Evolutionary conservation across 2,113 vertebrate genomes (phyloP), one percentile per base, ranked within the genome.

Genomic region (Oryctolagus cuniculus): DNA sequence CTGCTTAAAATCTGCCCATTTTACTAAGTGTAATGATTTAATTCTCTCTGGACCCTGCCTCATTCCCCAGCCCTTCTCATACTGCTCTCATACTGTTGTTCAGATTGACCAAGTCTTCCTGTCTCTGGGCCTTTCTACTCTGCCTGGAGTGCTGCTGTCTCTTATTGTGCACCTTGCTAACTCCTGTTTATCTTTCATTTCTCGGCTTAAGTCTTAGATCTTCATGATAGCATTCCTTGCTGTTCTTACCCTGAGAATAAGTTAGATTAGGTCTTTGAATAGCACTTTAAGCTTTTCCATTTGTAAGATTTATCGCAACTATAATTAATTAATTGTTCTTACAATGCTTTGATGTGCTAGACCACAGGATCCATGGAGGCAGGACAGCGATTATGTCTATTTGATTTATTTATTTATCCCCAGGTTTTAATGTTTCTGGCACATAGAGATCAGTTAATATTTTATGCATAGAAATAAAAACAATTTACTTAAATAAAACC

Each of bases 381-480:
- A 75, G 29, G n/a, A 2, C 25, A 70, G 38, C 72, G 29, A 24
- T 69, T 70, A 11, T 84, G 5, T 86, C 22, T 73, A 11, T 91
- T 82, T 84, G 21, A 53, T 86, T 88, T n/a, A 36, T 44, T 36
- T 75, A 22, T 85, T 78, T 63, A 27, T 82, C 31, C 29, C 25
- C 8, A 70, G 66, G 74, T 10, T 53, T 31, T 88, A n/a, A 36
- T 51, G 31, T 90, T 31, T 19, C 61, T 66, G 36, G 6, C 25
- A 58, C 24, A 8, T 74, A 90, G 38, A 94, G 16, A 87, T 93
- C 72, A 73, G 5, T 89, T 95, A 89, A 36, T 91, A 75, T 88
- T 92, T 94, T 82, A 74, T 3, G 86, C 31, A 58, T n/a, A 84
- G 29, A 88, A 69, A 34, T 55, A 29, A 58, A 90, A 77, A n/a